phyloP scores from a whole-genome alignment of 2,888 invertebrate genomes.

The Uloborus plumipes region DNA sequence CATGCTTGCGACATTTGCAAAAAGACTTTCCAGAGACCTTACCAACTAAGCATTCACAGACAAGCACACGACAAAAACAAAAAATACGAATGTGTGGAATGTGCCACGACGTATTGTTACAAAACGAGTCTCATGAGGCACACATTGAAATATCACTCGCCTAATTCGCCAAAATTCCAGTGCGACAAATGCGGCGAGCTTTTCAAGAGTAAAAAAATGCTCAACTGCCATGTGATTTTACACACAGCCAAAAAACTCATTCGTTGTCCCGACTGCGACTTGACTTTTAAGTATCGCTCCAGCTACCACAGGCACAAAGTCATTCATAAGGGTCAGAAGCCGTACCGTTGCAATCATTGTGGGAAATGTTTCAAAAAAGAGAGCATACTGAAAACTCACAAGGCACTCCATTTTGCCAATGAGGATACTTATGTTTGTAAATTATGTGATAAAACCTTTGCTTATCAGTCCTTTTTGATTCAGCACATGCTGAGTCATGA shows the following conservation, averaged over 20 bases:
- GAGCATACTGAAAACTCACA: slow-evolving; percentile 30
- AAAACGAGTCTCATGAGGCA: slow-evolving; percentile 42
- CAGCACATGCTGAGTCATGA: slow-evolving; percentile 36
- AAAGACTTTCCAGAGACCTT: slow-evolving; percentile 36
- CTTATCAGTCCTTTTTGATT: slow-evolving; percentile 25
- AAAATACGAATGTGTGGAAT: slow-evolving; percentile 28
- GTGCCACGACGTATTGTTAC: slow-evolving; percentile 32
- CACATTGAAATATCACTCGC: slow-evolving; percentile 31
- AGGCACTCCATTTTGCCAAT: slow-evolving; percentile 21
- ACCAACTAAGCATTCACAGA: slow-evolving; percentile 28
- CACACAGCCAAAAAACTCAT: slow-evolving; percentile 46
- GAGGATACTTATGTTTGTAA: slow-evolving; percentile 30
- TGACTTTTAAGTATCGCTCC: slow-evolving; percentile 41
- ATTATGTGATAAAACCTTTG: slow-evolving; percentile 32
- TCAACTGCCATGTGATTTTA: slow-evolving; percentile 33
- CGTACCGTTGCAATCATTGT: slow-evolving; percentile 31
- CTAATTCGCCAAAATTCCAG: slow-evolving; percentile 18
- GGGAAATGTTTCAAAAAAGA: slow-evolving; percentile 23
- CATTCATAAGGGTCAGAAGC: slow-evolving; percentile 24
- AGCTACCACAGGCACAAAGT: slow-evolving; percentile 28
- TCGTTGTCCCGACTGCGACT: slow-evolving; percentile 18
- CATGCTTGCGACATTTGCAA: slow-evolving; percentile 29
- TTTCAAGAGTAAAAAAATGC: slow-evolving; percentile 34
- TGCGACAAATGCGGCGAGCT: slow-evolving; percentile 36
- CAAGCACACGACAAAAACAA: slow-evolving; percentile 21